phyloP scores from a whole-genome alignment of 2,113 vertebrate species.

The Neoarius graeffei region DNA sequence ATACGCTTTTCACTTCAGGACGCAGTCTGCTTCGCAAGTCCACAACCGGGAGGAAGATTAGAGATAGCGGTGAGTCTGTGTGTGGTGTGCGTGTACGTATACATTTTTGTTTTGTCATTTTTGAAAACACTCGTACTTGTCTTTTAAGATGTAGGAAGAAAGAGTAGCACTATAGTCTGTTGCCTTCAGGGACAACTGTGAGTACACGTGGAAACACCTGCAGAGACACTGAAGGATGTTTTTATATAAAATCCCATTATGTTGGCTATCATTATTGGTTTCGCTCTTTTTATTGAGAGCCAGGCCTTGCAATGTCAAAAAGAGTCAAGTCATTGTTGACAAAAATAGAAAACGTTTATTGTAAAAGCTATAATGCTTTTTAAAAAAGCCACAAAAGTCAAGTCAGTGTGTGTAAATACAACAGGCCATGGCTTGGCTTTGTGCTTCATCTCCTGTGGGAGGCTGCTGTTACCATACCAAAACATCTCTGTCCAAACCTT shows the following conservation, averaged over 20 bases:
- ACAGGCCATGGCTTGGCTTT: slow-evolving; percentile 3
- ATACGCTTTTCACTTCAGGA: slow-evolving; percentile 91
- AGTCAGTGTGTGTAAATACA: slow-evolving; percentile 14
- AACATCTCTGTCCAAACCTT: slow-evolving; percentile 4
- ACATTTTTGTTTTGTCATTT: no score
- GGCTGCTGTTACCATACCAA: slow-evolving; percentile 13
- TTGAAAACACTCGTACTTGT: neutral
- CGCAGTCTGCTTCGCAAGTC: slow-evolving; percentile 88
- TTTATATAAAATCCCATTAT: slow-evolving; percentile 23
- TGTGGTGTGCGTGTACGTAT: neutral
- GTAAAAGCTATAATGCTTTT: slow-evolving; percentile 29
- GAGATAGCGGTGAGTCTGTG: slow-evolving; percentile 82
- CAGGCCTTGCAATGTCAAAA: slow-evolving; percentile 8
- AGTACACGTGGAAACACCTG: neutral
- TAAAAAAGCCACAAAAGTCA: slow-evolving; percentile 30
- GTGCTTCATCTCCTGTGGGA: slow-evolving; percentile 35
- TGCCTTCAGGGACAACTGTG: neutral
- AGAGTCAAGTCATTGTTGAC: slow-evolving; percentile 23
- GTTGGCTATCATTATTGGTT: neutral
- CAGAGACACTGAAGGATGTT: neutral
- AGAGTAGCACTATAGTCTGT: neutral
- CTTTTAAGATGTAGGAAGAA: neutral
- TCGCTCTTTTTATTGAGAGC: slow-evolving; percentile 27
- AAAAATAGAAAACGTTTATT: slow-evolving; percentile 12
- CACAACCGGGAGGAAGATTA: slow-evolving; percentile 83